Evolutionary conservation across 2,888 invertebrate genomes (phyloP).

Genomic region (Fabriciana adippe): DNA sequence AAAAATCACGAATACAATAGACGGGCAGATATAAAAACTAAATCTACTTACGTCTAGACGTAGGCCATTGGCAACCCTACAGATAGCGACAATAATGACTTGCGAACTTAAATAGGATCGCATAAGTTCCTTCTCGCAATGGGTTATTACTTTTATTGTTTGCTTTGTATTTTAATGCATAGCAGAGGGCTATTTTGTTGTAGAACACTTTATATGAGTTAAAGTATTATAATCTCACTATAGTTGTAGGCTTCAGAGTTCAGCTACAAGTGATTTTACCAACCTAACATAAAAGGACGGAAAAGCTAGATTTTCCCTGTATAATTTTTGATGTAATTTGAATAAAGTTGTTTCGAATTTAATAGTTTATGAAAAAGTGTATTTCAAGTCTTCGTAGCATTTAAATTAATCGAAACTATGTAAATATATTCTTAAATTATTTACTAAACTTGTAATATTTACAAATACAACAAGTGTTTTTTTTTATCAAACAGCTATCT

Average conservation of each 20-base stretch:
- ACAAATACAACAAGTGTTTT: too few relatives aligned
- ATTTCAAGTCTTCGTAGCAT: too few relatives aligned
- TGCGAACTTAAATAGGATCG: constrained; percentile 31
- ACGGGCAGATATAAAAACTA: constrained; percentile 19
- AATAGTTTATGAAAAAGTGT: too few relatives aligned
- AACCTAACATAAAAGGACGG: too few relatives aligned
- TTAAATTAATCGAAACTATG: too few relatives aligned
- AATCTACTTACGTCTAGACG: constrained; percentile 27
- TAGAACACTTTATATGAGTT: constrained; percentile 1
- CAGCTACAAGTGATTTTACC: not conserved
- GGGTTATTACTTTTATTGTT: constrained; percentile 25
- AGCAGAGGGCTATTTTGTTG: not conserved
- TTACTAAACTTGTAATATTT: too few relatives aligned
- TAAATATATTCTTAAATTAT: too few relatives aligned
- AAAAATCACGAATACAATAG: constrained; percentile 12
- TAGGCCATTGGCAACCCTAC: constrained; percentile 25
- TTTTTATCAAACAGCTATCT: too few relatives aligned
- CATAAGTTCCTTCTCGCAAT: constrained; percentile 24
- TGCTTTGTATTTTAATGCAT: constrained; percentile 16
- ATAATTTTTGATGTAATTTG: too few relatives aligned
- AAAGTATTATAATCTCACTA: constrained; percentile 3
- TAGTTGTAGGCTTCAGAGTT: not conserved
- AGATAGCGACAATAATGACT: constrained; percentile 34
- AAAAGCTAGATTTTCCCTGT: too few relatives aligned
- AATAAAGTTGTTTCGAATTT: too few relatives aligned